Percentiles rank a stretch among this genome's conserved stretches.
Conservation (phyloP, 2,888 invertebrate genomes). For the Hedychridium roseum region DNA sequence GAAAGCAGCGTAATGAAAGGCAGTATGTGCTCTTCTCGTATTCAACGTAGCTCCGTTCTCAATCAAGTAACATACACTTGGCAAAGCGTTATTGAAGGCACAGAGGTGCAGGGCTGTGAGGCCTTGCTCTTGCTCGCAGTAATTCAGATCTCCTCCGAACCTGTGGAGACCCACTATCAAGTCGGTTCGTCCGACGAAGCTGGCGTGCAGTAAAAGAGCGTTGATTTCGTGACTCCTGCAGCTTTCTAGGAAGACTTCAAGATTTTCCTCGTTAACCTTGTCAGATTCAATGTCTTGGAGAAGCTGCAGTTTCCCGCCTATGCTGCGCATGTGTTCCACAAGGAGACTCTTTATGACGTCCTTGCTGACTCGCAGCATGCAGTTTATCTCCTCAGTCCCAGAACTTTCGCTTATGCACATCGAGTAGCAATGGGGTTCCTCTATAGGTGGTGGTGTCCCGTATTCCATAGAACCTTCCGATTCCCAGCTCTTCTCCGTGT, state of each 20-base stretch:
- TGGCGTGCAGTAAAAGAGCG: constrained; percentile 77
- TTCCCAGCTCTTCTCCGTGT: too few species aligned
- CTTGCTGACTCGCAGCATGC: constrained; percentile 59
- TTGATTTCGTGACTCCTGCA: constrained; percentile 76
- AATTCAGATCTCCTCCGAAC: constrained; percentile 76
- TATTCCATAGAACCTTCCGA: constrained; percentile 73
- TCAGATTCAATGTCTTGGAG: constrained; percentile 79
- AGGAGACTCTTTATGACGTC: constrained; percentile 79
- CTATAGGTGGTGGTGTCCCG: constrained; percentile 81
- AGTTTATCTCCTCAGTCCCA: constrained; percentile 65
- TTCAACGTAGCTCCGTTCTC: constrained; percentile 75
- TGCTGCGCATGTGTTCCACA: constrained; percentile 76
- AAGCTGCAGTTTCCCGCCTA: constrained; percentile 73
- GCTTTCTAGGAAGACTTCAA: constrained; percentile 66
- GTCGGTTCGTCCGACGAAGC: constrained; percentile 76
- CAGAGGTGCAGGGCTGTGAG: constrained; percentile 79
- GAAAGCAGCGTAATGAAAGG: constrained; percentile 90
- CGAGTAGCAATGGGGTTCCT: constrained; percentile 69
- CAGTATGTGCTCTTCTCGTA: constrained; percentile 77
- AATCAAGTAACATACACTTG: constrained; percentile 75
- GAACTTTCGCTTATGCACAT: constrained; percentile 85
- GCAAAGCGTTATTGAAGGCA: constrained; percentile 80
- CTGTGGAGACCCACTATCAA: constrained; percentile 71
- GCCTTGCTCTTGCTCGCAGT: constrained; percentile 76
- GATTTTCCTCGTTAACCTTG: constrained; percentile 69